Base-by-base conservation (phyloP, 2,797 vertebrate species). In the Lepilemur septentrionalis region DNA sequence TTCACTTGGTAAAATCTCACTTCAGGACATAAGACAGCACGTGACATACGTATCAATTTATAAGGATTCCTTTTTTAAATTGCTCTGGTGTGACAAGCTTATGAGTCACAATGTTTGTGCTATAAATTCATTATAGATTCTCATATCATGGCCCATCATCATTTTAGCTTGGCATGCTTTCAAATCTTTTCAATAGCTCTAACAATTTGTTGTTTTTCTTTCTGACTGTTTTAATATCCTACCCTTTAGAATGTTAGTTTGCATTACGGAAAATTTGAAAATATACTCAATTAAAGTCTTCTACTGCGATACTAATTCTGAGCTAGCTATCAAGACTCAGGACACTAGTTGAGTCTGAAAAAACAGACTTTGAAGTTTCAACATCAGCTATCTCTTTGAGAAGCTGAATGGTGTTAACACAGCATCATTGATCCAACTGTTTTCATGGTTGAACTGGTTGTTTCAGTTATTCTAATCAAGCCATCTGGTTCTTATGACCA, bases 71-170 rank as follows among this genome's bases (percentile, higher is more conserved):
- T 78, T 95, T 95, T 84, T 3, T 83, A 98, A 95, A 81, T 35
- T 93, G 59, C 23, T 96, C 28, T 92, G 86, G 30, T 84, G 72
- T 91, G 86, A 96, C 28, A 83, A 94, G 48, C n/a, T 93, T 90
- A 84, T 94, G 93, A 94, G 76, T 96, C 92, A 96, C 5, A 72
- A 75, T 78, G 38, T 96, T 94, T 94, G 50, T 85, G 35, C 79
- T 94, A 61, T 65, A 87, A 97, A 96, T 94, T 95, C 83, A 90
- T 97, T 97, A 87, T 90, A 78, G 48, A 81, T 91, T 97, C 61
- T 96, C 76, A 80, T 93, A 95, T 92, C 72, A 92, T 57, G 43
- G 52, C 41, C 69, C 81, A 52, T 94, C 63, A 94, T 82, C 73
- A 90, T 82, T 97, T 95, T 81, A 90, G 30, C 32, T 95, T 94